Percentiles rank a stretch among this genome's conserved stretches.
Conservation (phyloP, 2,113 vertebrate species). For the Xenopus borealis region DNA sequence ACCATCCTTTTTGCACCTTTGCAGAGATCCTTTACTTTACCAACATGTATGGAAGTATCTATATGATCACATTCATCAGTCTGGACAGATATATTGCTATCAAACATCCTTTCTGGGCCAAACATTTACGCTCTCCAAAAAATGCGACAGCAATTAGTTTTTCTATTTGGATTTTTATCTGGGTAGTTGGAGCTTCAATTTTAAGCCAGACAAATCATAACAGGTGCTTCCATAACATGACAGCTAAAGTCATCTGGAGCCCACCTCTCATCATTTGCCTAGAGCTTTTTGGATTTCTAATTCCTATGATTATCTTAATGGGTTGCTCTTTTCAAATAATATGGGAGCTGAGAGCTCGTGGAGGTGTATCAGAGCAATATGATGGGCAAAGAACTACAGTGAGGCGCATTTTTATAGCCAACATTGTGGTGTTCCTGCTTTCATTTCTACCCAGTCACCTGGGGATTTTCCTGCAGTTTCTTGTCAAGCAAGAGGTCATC, state of each 20-base stretch:
- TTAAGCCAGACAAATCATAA: slow-evolving; percentile 48
- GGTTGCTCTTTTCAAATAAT: slow-evolving; percentile 74
- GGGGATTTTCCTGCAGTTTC: slow-evolving; percentile 78
- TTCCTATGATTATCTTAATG: slow-evolving; percentile 69
- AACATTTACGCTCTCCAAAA: slow-evolving; percentile 66
- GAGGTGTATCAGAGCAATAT: slow-evolving; percentile 6
- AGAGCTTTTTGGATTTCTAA: slow-evolving; percentile 80
- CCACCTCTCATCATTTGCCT: slow-evolving; percentile 63
- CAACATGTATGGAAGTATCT: slow-evolving; percentile 83
- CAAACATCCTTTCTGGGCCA: slow-evolving; percentile 67
- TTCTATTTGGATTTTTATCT: slow-evolving; percentile 68
- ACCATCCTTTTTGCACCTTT: slow-evolving; percentile 63
- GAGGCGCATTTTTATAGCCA: slow-evolving; percentile 73
- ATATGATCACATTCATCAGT: slow-evolving; percentile 81
- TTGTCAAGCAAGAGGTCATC: slow-evolving; percentile 73
- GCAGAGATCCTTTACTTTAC: slow-evolving; percentile 78
- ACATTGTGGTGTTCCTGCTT: slow-evolving; percentile 75
- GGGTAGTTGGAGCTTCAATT: slow-evolving; percentile 58
- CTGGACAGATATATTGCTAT: slow-evolving; percentile 82
- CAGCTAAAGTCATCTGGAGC: slow-evolving; percentile 65
- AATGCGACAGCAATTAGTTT: slow-evolving; percentile 60
- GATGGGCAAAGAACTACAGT: slow-evolving; percentile 50
- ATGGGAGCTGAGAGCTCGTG: slow-evolving; percentile 53
- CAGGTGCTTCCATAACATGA: slow-evolving; percentile 75
- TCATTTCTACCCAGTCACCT: slow-evolving; percentile 85